Conservation (phyloP, 2,113 vertebrate genomes). For the Salvelinus sp. region DNA sequence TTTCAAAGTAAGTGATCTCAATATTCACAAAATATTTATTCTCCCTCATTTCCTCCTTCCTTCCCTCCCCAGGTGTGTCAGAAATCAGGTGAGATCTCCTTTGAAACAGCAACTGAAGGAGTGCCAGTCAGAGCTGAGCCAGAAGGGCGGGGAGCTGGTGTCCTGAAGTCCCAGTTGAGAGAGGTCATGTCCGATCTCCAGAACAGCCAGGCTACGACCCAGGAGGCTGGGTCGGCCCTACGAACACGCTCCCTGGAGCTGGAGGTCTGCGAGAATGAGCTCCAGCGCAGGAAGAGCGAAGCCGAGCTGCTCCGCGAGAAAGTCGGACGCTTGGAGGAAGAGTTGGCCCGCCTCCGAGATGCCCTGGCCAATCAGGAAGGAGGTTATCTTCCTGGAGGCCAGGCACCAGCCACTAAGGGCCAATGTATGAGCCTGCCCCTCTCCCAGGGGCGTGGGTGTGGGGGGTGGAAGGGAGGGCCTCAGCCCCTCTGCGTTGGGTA, state of each 20-base stretch:
- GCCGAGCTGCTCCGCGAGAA: conserved; percentile 91
- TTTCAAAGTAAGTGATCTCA: neutral
- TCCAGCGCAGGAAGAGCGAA: conserved; percentile 91
- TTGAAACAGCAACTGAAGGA: conserved; percentile 98
- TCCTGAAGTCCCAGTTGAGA: conserved; percentile 87
- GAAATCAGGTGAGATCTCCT: conserved; percentile 95
- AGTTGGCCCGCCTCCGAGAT: conserved; percentile 78
- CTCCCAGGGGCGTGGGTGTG: conserved; percentile 81
- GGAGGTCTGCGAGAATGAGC: conserved; percentile 92
- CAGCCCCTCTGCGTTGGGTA: conserved; percentile 62
- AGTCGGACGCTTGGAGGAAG: conserved; percentile 82
- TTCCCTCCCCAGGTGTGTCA: conserved; percentile 86
- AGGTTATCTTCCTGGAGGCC: conserved; percentile 31
- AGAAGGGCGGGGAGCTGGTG: conserved; percentile 88
- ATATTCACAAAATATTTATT: neutral
- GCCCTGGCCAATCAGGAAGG: conserved; percentile 52
- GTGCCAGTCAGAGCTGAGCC: conserved; percentile 86
- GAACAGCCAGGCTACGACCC: conserved; percentile 79
- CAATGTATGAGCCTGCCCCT: conserved; percentile 63
- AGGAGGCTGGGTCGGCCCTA: conserved; percentile 83
- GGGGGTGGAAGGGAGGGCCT: conserved; percentile 57
- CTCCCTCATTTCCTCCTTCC: neutral
- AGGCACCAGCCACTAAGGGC: conserved; percentile 45
- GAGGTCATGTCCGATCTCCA: conserved; percentile 86
- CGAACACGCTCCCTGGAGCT: conserved; percentile 88